These are phyloP conservation scores for Hirtodrosophila cameraria DNA, from an alignment of 2,888 invertebrate species.

Conservation along the genomic window DNA sequence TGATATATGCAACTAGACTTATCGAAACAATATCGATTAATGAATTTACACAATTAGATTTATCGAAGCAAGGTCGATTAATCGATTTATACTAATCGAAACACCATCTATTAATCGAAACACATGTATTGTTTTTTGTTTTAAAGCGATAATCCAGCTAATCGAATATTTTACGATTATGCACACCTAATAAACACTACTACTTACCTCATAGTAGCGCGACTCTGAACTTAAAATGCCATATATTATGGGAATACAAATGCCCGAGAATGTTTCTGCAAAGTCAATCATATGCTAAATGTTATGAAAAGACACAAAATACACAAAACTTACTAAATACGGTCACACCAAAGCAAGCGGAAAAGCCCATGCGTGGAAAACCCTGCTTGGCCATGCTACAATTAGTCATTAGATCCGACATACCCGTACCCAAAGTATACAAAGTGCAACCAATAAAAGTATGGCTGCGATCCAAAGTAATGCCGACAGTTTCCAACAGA, in stretches of 20 bases:
- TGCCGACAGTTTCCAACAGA: conserved; percentile 35
- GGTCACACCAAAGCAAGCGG: conserved; percentile 31
- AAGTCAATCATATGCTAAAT: too few species aligned
- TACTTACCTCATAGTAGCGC: conserved; percentile 6
- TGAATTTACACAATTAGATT: too few species aligned
- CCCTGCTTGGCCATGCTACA: conserved; percentile 25
- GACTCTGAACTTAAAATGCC: neutral
- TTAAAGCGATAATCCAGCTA: too few species aligned
- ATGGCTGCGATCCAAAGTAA: conserved; percentile 31
- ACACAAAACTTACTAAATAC: conserved; percentile 29
- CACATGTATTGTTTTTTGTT: too few species aligned
- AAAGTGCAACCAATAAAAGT: conserved; percentile 43
- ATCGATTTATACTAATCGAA: too few species aligned
- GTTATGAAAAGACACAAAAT: too few species aligned
- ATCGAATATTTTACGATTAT: too few species aligned
- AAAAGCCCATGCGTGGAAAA: conserved; percentile 44
- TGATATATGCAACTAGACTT: too few species aligned
- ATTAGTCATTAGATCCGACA: conserved; percentile 23
- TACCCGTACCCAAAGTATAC: conserved; percentile 37
- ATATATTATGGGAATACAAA: conserved; percentile 29
- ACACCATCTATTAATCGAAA: too few species aligned
- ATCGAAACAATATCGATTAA: too few species aligned
- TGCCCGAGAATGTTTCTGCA: conserved; percentile 20
- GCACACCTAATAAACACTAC: too few species aligned
- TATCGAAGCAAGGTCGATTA: too few species aligned